Evolutionary conservation across 2,888 invertebrate species (phyloP), one percentile per base, ranked within the genome.

Genomic region (Cheilosia impressa): DNA sequence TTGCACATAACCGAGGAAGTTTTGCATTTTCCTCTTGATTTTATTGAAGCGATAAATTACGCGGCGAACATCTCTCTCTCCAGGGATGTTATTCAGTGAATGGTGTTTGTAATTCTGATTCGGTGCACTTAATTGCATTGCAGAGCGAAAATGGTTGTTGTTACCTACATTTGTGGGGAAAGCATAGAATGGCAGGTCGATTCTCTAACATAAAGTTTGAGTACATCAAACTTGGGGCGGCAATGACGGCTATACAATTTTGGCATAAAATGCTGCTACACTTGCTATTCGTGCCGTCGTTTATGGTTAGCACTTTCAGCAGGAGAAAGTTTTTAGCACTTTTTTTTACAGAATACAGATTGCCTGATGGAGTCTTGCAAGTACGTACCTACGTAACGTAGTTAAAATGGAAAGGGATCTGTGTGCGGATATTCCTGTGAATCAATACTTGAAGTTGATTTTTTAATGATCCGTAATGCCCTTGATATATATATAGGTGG

Each of bases 21-120:
- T 43, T n/a, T 6, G 27, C 27, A 43, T 43, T 73, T 38, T 34
- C 31, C n/a, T 63, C 17, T 17, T 3, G 55, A 34, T 76, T 69
- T 76, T 63, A 62, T 52, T 76, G 69, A 52, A 73, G 68, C 83
- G 72, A 63, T 68, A 73, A 83, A 79, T 78, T 68, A 68, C 63
- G 63, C 17, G 55, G 13, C 10, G 45, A 47, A 71, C 50, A 62
- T 63, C 53, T 63, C 53, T 55, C 66, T 73, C 62, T 9, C 41
- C 13, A 24, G 66, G 53, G 71, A 68, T 72, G 60, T 55, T 58
- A 71, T 69, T 75, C 50, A 69, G 57, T 57, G 34, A 41, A 17
- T 45, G 22, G 43, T 60, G 38, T 38, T 38, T 38, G 38, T 38
- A 38, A 17, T 66, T 31, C 41, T 31, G 38, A 19, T 50, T 38